Evolutionary conservation across 35 echinoderm and acorn worm genomes (phyloP).

Genomic region (Diadema setosum): DNA sequence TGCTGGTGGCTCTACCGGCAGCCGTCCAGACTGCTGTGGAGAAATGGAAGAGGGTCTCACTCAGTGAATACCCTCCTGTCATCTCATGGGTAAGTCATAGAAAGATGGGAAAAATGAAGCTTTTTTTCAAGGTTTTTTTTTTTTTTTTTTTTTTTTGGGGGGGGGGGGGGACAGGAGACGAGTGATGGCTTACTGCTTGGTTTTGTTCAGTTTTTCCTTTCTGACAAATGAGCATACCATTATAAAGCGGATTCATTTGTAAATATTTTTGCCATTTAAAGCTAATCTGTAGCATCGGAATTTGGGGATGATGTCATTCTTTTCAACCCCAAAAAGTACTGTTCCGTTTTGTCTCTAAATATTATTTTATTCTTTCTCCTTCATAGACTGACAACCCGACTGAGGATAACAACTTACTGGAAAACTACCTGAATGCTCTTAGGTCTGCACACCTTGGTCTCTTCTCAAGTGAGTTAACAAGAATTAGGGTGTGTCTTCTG

Average conservation of each 20-base stretch:
- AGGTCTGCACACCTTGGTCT: conserved; percentile 54
- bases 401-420: conserved; percentile 57
- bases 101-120: not conserved
- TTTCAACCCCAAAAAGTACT: not conserved
- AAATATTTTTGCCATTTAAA: not conserved
- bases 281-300: too few relatives aligned
- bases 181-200: too few relatives aligned
- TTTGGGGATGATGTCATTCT: too few relatives aligned
- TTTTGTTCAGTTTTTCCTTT: too few relatives aligned
- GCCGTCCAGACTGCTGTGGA: conserved; percentile 65
- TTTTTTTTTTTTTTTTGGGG: too few relatives aligned
- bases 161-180: too few relatives aligned
- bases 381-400: conserved; percentile 1
- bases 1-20: conserved; percentile 47
- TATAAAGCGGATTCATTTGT: not conserved
- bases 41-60: conserved; percentile 73
- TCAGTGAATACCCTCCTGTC: conserved; percentile 43
- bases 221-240: not conserved
- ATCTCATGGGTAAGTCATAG: conserved; percentile 44
- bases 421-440: conserved; percentile 69
- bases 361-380: not conserved
- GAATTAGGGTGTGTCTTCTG: too few relatives aligned
- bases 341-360: not conserved
- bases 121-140: not conserved
- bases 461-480: conserved; percentile 84